A percentile compares a stretch with the other conserved stretches of the same genome.
Evolutionary conservation across 2,797 vertebrate species (phyloP).

Genomic region (Euphonia xanthogaster): DNA sequence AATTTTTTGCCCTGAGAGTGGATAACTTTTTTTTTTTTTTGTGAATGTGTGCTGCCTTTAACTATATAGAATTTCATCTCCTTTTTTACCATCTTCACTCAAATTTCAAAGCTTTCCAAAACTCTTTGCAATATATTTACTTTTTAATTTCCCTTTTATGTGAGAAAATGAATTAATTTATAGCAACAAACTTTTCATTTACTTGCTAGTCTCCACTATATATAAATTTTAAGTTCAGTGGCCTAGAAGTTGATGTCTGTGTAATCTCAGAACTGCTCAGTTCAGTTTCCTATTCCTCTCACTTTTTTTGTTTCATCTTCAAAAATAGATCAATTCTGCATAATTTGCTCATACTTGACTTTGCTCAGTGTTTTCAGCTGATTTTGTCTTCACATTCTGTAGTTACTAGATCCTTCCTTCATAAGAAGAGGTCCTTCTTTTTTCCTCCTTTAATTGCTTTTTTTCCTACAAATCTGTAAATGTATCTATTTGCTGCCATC

Average conservation of each 20-base stretch:
- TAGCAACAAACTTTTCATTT: not conserved
- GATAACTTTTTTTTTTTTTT: not conserved
- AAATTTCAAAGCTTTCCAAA: not conserved
- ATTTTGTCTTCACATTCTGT: not conserved
- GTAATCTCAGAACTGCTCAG: not conserved
- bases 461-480: not conserved
- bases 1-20: not conserved
- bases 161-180: not conserved
- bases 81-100: not conserved
- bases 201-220: not conserved
- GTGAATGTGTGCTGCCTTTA: not conserved
- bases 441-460: not conserved
- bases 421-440: not conserved
- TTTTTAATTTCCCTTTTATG: not conserved
- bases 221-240: not conserved
- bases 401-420: not conserved
- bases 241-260: not conserved
- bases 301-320: not conserved
- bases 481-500: not conserved
- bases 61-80: not conserved
- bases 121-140: not conserved
- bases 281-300: not conserved
- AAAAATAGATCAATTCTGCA: not conserved
- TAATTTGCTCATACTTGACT: not conserved
- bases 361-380: not conserved